These are phyloP conservation scores for Megaustenia siamemsis DNA, from an alignment of 2,888 invertebrate species.

Conservation along the genomic window DNA sequence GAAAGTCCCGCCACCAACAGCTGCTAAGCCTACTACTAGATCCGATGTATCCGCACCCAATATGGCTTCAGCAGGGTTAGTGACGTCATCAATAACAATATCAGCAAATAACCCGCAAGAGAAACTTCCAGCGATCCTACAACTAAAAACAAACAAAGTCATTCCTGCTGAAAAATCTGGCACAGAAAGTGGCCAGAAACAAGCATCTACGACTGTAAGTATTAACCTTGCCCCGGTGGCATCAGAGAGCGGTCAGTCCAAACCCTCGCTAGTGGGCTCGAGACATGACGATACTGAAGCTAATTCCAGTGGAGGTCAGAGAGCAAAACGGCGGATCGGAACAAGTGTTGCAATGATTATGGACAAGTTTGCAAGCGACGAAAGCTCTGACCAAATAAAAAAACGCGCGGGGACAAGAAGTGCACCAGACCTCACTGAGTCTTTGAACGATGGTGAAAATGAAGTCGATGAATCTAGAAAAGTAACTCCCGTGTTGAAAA, in stretches of 20 bases:
- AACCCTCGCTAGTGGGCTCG: neutral
- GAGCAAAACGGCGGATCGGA: constrained; percentile 45
- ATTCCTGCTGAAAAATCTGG: neutral
- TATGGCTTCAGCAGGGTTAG: neutral
- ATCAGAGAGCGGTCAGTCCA: neutral
- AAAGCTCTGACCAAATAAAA: constrained; percentile 61
- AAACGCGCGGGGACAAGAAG: constrained; percentile 69
- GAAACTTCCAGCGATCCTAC: neutral
- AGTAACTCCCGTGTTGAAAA: constrained; percentile 8
- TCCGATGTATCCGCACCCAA: neutral
- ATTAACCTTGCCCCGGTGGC: constrained; percentile 4
- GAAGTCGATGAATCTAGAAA: constrained; percentile 4
- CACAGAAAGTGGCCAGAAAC: neutral
- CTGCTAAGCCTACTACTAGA: constrained; percentile 19
- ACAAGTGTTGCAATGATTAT: constrained; percentile 71
- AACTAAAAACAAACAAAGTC: neutral
- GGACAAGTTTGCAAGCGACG: constrained; percentile 72
- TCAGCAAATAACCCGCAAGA: neutral
- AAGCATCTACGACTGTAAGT: neutral
- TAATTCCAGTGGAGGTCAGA: neutral
- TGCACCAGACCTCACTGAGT: constrained; percentile 72
- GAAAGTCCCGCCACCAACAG: constrained; percentile 46
- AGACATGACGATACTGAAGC: constrained; percentile 3
- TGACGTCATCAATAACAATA: neutral
- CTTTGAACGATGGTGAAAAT: constrained; percentile 56